These are phyloP conservation scores for Hemitrygon akajei DNA, from an alignment of 2,797 vertebrate genomes.

Conservation along the genomic window DNA sequence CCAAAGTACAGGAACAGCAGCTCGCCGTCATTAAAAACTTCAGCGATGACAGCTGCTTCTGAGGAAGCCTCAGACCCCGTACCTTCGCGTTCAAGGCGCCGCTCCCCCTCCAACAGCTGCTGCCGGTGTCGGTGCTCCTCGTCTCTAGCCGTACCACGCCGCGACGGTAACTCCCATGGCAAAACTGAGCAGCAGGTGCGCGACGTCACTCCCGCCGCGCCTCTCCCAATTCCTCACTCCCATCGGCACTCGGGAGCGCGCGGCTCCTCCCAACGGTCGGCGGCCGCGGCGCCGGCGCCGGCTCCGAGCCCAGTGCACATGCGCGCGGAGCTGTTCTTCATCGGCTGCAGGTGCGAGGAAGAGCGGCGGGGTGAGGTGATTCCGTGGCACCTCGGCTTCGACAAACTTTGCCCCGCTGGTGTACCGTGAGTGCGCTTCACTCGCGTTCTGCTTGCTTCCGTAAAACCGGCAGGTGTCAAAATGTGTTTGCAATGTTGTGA, in stretches of 20 bases:
- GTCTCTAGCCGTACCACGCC: no score
- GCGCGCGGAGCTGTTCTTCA: neutral
- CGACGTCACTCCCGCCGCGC: neutral
- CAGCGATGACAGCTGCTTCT: neutral
- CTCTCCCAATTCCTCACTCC: neutral
- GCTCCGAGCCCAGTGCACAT: neutral
- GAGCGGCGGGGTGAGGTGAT: neutral
- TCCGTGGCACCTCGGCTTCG: no score
- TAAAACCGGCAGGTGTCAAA: neutral
- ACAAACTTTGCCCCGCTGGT: no score
- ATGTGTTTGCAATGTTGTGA: neutral
- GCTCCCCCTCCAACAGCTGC: neutral
- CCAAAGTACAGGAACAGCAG: neutral
- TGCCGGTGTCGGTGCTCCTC: neutral
- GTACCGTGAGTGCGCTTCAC: neutral
- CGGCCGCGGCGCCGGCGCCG: neutral
- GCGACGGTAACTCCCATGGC: neutral
- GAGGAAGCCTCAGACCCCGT: neutral
- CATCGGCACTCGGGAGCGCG: neutral
- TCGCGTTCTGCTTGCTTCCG: neutral
- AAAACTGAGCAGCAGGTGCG: conserved; percentile 23
- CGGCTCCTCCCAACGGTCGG: neutral
- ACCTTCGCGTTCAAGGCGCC: neutral
- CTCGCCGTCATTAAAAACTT: neutral
- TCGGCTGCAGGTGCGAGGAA: neutral